Conservation (phyloP, 2,113 vertebrate species). For the Oncorhynchus clarkii region DNA sequence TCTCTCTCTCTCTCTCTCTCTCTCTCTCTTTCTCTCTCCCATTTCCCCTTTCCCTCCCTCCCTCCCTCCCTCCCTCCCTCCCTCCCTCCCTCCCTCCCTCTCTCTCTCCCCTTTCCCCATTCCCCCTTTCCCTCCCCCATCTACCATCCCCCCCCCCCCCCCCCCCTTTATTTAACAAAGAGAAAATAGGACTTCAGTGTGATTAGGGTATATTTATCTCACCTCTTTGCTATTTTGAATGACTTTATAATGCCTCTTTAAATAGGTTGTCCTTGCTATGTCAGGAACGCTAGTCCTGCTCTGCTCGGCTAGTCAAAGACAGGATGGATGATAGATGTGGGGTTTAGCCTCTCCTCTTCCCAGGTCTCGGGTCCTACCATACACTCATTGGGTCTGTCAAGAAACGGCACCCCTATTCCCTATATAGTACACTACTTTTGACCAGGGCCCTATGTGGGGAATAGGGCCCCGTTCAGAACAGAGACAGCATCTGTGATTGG, state of each 20-base stretch:
- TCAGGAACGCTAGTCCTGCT: not conserved
- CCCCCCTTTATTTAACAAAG: not conserved
- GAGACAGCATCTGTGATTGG: not conserved
- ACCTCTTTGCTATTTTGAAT: not conserved
- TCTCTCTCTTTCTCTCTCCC: too few relatives aligned
- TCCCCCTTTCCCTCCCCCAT: too few relatives aligned
- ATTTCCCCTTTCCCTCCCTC: too few relatives aligned
- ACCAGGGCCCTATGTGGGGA: too few relatives aligned
- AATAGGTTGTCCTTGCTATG: not conserved
- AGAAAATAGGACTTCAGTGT: not conserved
- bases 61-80: too few relatives aligned
- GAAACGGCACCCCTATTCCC: too few relatives aligned
- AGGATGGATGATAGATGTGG: not conserved
- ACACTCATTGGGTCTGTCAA: not conserved
- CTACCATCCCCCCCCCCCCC: accelerated
- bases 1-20: too few relatives aligned
- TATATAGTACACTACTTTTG: too few relatives aligned
- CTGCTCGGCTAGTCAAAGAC: not conserved
- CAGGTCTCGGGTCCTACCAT: not conserved
- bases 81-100: too few relatives aligned
- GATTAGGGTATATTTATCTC: not conserved
- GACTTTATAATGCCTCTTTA: not conserved
- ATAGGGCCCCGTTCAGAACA: too few relatives aligned
- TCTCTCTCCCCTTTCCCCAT: too few relatives aligned
- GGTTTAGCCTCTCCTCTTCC: not conserved